Evolutionary conservation across 1,140 invertebrate species (phyloP), one percentile per base, ranked within the genome.

Genomic region (Magallana angulata): DNA sequence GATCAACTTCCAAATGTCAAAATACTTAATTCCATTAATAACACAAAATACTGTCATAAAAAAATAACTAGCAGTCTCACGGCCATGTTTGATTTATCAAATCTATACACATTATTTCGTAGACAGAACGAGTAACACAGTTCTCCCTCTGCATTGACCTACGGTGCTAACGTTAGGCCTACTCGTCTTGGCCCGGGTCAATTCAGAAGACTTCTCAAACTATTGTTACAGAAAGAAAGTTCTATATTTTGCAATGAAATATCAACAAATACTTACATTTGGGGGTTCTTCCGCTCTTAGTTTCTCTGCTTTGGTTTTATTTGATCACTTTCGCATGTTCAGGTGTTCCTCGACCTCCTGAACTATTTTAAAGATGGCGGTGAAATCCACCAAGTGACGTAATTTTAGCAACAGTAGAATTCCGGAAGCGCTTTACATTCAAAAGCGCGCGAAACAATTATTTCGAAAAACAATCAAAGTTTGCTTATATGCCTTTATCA

Each of bases 331-430:
- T 76, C 24, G 24, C 68, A 30, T 76, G 14, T 30, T 76, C 68
- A 76, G 68, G 68, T 76, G 68, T 76, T 30, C 68, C 3, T 18
- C 24, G 68, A 76, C 68, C 68, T 30, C 68, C 68, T 76, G 68
- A 76, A 76, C 68, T 76, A 76, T 76, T 76, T 76, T 76, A 76
- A 76, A 76, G 68, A 76, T 76, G 68, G 68, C 68, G 68, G 68
- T 76, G 68, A 76, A 76, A 76, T 76, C 24, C 68, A 30, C 68
- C 24, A 76, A 76, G 68, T 76, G 68, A 76, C 68, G 68, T 76
- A 76, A 76, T 76, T 76, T 76, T 76, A 76, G 68, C 68, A 76
- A 76, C 18, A 24, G 24, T 8, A 76, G 68, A 76, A 76, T 76
- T 76, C 68, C 68, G 68, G 68, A 76, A 76, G 68, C 36, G 18